These are phyloP conservation scores for Bolborhynchus lineola DNA, from an alignment of 2,113 vertebrate genomes.

Conservation along the genomic window DNA sequence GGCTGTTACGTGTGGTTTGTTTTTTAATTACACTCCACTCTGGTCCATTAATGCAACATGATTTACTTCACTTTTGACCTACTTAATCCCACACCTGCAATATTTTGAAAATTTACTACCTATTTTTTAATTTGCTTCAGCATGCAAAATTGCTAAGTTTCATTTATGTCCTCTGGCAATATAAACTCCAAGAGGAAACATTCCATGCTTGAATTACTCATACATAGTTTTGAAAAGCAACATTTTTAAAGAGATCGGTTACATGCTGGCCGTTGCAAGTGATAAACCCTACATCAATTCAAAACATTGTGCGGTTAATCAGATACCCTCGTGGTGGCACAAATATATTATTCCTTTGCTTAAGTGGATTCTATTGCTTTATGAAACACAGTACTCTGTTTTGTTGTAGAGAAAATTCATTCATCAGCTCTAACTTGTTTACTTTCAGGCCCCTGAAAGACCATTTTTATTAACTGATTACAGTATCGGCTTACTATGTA, in stretches of 20 bases:
- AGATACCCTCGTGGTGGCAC: slow-evolving; percentile 47
- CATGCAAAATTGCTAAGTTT: slow-evolving; percentile 25
- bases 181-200: slow-evolving; percentile 55
- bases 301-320: slow-evolving; percentile 41
- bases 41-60: neutral
- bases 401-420: slow-evolving; percentile 34
- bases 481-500: neutral
- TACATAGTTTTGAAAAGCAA: slow-evolving; percentile 56
- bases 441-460: neutral
- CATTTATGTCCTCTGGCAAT: slow-evolving; percentile 57
- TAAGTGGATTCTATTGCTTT: slow-evolving; percentile 40
- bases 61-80: slow-evolving; percentile 44
- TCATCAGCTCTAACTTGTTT: neutral
- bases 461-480: neutral
- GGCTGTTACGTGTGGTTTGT: slow-evolving; percentile 30
- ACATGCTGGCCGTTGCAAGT: slow-evolving; percentile 4
- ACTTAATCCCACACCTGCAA: slow-evolving; percentile 53
- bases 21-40: slow-evolving; percentile 49
- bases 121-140: slow-evolving; percentile 58
- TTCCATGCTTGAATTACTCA: slow-evolving; percentile 63
- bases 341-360: slow-evolving; percentile 27
- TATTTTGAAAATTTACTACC: slow-evolving; percentile 46
- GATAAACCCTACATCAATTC: slow-evolving; percentile 19
- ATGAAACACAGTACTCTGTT: slow-evolving; percentile 26
- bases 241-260: slow-evolving; percentile 32